Percentiles rank a stretch among this genome's conserved stretches.
phyloP scores from a whole-genome alignment of 1,140 invertebrate species.

The Halesus radiatus region DNA sequence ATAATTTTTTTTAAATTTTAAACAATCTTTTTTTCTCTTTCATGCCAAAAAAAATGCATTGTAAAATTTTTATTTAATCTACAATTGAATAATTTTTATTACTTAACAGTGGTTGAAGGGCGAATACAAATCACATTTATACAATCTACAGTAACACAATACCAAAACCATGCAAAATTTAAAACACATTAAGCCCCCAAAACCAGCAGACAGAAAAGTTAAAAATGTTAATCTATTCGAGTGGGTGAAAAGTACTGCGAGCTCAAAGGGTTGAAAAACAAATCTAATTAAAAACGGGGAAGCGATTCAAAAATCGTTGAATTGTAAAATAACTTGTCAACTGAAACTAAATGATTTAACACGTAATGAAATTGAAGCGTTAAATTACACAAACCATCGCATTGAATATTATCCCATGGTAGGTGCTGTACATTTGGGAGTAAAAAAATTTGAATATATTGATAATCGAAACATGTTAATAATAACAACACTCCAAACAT shows the following conservation, averaged over 20 bases:
- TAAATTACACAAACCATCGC: slow-evolving; percentile 14
- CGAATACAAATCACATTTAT: neutral
- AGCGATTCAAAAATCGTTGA: slow-evolving; percentile 9
- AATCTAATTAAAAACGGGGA: slow-evolving; percentile 33
- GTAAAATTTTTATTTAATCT: too few species aligned
- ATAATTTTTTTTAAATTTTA: too few species aligned
- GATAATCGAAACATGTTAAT: neutral
- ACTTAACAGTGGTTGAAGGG: too few species aligned
- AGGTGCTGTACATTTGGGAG: neutral
- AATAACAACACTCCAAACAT: too few species aligned
- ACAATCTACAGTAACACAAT: neutral
- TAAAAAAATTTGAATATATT: too few species aligned
- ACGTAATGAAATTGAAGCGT: slow-evolving; percentile 28
- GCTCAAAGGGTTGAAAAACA: neutral
- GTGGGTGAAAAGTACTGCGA: too few species aligned
- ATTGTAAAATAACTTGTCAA: slow-evolving; percentile 24
- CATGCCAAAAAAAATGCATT: too few species aligned
- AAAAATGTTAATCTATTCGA: neutral
- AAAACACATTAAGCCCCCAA: neutral
- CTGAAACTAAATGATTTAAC: slow-evolving; percentile 36
- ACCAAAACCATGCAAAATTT: neutral
- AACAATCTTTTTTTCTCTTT: too few species aligned
- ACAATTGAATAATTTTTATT: too few species aligned
- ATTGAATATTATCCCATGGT: neutral
- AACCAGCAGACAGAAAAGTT: neutral